Base-by-base conservation (phyloP, 2,888 invertebrate species). In the Cheiracanthium punctorium region DNA sequence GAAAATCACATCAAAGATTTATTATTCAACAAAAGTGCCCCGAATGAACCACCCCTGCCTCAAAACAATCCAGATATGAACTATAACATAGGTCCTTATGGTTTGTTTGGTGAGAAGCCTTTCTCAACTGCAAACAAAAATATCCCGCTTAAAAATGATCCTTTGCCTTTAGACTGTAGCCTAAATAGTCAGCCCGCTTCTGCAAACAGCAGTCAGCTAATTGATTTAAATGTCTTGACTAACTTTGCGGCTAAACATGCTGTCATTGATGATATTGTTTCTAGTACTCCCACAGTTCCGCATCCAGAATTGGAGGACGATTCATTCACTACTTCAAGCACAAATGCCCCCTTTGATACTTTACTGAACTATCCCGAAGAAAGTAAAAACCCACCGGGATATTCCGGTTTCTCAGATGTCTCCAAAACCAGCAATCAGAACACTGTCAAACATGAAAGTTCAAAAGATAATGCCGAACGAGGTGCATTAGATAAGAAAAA, bases 291-390 rank as follows among this genome's bases (percentile, higher is more conserved):
- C 2, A 24, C 5, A 20, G 41, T 79, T 41, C 84, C 84, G 58
- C 84, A 85, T 58, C 84, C 84, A 8, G 84, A 85, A 8, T 65
- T 74, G 30, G 84, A 84, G 67, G 75, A 85, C 43, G 74, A 58
- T 70, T 30, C 24, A n/a, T 20, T 37, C 0, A 33, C 20, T 32
- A 8, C 4, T 24, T 12, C 58, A 5, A 12, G 24, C 12, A 24
- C 24, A 24, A 58, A 37, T 4, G 10, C 24, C 58, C n/a, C 17
- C 4, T 4, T 20, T 17, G 24, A 58, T 24, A 58, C 7, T 24
- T 12, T 24, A 24, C 24, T 58, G 24, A 58, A 58, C 4, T 24
- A 5, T 24, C 2, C 8, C 12, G 10, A n/a, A 48, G 24, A 24
- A 24, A 58, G 24, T 58, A 58, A 24, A 58, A 58, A 24, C 24